Evolutionary conservation across 2,888 invertebrate genomes (phyloP), one percentile per base, ranked within the genome.

Genomic region (Caenorhabditis afra): DNA sequence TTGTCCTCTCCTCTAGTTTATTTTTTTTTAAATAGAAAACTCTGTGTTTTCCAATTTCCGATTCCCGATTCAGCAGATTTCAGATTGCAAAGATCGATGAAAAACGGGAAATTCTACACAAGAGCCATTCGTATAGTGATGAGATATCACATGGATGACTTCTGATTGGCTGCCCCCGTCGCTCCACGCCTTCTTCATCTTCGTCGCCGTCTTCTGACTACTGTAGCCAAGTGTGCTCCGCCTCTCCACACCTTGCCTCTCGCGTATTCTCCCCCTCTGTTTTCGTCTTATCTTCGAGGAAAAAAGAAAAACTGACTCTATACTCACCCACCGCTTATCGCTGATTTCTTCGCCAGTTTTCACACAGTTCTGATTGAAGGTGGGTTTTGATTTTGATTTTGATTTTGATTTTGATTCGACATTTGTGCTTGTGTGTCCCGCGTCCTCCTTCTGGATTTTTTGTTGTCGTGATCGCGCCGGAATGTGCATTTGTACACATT

Each of bases 81-180:
- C 16, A 16, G 14, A 49, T 49, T 20, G 20, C 16, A 18, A 14
- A 49, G 49, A 14, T 45, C 5, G 7, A 49, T 8, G 11, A 37
- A n/a, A n/a, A n/a, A n/a, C n/a, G n/a, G n/a, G n/a, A n/a, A n/a
- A n/a, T n/a, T n/a, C n/a, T n/a, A n/a, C n/a, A n/a, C n/a, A n/a
- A n/a, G n/a, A n/a, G n/a, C n/a, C n/a, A n/a, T n/a, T n/a, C n/a
- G n/a, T n/a, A n/a, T n/a, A 41, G 12, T 41, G 23, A 41, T 12
- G 29, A 62, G 22, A 37, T 1, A n/a, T 47, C 35, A 16, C 49
- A 55, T 7, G 41, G 44, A 57, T 35, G 29, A 50, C 35, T 20
- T 16, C 18, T 50, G 57, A 73, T 64, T 73, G 73, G 73, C 41
- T 64, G 73, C 49, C 64, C 57, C 64, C n/a, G 20, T 44, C 53